phyloP scores from a whole-genome alignment of 2,888 invertebrate species.

The Stegophylla sp. region DNA sequence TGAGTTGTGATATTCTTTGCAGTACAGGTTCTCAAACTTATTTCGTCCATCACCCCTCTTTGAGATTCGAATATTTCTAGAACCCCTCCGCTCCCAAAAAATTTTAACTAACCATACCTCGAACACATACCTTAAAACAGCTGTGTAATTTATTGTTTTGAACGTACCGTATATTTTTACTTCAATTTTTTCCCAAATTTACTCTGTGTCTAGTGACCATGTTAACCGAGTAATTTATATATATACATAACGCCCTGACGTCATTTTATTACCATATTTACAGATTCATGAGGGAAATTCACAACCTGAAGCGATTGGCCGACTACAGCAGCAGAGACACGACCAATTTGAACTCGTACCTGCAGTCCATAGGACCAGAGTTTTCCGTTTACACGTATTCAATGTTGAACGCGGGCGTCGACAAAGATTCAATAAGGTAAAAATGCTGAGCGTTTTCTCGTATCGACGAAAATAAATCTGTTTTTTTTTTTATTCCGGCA shows the following conservation, averaged over 20 bases:
- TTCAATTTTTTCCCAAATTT: too few species aligned
- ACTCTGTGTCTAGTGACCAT: too few species aligned
- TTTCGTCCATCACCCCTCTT: too few species aligned
- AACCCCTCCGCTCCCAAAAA: too few species aligned
- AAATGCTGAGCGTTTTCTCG: conserved; percentile 60
- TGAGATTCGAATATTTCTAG: too few species aligned
- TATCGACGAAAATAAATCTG: not conserved
- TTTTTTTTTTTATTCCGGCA: not conserved
- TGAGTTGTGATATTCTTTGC: too few species aligned
- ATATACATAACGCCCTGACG: conserved; percentile 16
- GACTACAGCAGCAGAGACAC: conserved; percentile 94
- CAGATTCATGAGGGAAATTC: conserved; percentile 89
- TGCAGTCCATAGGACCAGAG: conserved; percentile 84
- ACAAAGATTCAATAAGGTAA: conserved; percentile 83
- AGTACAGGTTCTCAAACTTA: too few species aligned
- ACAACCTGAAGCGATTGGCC: conserved; percentile 91
- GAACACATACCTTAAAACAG: too few species aligned
- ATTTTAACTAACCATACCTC: too few species aligned
- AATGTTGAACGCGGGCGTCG: conserved; percentile 94
- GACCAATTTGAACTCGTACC: conserved; percentile 85
- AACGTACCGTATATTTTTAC: too few species aligned
- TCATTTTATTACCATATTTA: conserved; percentile 61
- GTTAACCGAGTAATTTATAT: too few species aligned
- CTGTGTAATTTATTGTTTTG: too few species aligned
- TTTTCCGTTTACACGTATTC: conserved; percentile 96